These are phyloP conservation scores for Hyppa rectilinea DNA, from an alignment of 2,888 invertebrate genomes.

Conservation along the genomic window DNA sequence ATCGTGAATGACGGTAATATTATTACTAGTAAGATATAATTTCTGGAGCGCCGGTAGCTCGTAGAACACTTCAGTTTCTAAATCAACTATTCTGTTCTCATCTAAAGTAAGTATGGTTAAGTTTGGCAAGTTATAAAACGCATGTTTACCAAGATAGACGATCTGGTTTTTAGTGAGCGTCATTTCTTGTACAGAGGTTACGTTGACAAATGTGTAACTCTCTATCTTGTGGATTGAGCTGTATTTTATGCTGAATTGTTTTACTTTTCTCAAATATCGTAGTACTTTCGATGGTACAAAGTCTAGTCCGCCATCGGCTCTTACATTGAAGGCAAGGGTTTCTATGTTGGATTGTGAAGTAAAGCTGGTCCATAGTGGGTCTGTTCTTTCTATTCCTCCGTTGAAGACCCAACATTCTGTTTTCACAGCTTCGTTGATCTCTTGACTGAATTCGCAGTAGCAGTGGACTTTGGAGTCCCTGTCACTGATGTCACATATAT, in stretches of 20 bases:
- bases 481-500: slow-evolving; percentile 91
- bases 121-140: slow-evolving; percentile 94
- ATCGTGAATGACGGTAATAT: slow-evolving; percentile 95
- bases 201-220: slow-evolving; percentile 94
- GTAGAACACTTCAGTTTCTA: slow-evolving; percentile 94
- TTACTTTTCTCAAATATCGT: slow-evolving; percentile 92
- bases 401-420: slow-evolving; percentile 95
- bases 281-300: slow-evolving; percentile 94
- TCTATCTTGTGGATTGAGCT: slow-evolving; percentile 93
- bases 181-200: slow-evolving; percentile 93
- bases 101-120: slow-evolving; percentile 93
- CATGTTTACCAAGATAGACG: slow-evolving; percentile 91
- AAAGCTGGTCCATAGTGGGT: slow-evolving; percentile 94
- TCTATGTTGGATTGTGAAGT: slow-evolving; percentile 93
- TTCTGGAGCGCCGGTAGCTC: slow-evolving; percentile 93
- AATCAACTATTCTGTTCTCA: slow-evolving; percentile 94
- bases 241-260: slow-evolving; percentile 93
- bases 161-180: slow-evolving; percentile 93
- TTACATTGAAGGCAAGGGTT: slow-evolving; percentile 93
- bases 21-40: slow-evolving; percentile 96
- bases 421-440: slow-evolving; percentile 91
- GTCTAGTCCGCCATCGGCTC: slow-evolving; percentile 92
- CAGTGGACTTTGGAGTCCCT: slow-evolving; percentile 92
- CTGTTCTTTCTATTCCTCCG: slow-evolving; percentile 92
- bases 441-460: slow-evolving; percentile 91